Evolutionary conservation across 1,140 invertebrate species (phyloP), one percentile per base, ranked within the genome.

Genomic region (Euwallacea fornicatus): DNA sequence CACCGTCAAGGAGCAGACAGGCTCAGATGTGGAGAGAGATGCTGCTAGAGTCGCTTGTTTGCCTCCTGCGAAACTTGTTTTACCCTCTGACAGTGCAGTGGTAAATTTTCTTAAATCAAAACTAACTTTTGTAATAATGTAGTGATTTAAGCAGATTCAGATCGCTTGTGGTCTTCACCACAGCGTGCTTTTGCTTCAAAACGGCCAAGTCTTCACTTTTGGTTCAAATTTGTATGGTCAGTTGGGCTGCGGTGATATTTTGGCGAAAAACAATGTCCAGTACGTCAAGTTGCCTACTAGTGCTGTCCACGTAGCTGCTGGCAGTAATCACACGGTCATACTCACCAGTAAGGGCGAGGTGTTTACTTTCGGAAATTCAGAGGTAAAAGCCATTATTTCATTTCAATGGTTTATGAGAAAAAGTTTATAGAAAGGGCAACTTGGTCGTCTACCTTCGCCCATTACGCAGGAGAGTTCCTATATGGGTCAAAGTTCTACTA

Each of bases 211-310:
- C 0, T 93, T 91, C 72, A 92, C 96, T 6, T 98, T 95, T 82
- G 92, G 96, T 0, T 97, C 93, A 74, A 99, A 99, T 83, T 90
- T 94, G 75, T 93, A 94, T 80, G 97, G 97, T 0, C 97, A 98
- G 80, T 84, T 99, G 15, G 97, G 97, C 21, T 88, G 92, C 42
- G 95, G 95, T 0, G 94, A 98, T 82, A 84, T 92, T 6, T 82
- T 88, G 43, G 85, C 87, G 2, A 90, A 94, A 71, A 91, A 89
- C 62, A 87, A 88, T 0, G 89, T 94, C 0, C 88, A 92, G 47
- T 86, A 89, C 66, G 90, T 98, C 0, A 88, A 90, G 77, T 84
- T 95, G 41, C 88, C 90, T 2, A 84, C 86, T 44, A 83, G 84
- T 8, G 86, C 88, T 2, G 85, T 86, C 1, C 91, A 95, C 77